Evolutionary conservation across 2,888 invertebrate genomes (phyloP).

Genomic region (Pachycephus smyrnensis): DNA sequence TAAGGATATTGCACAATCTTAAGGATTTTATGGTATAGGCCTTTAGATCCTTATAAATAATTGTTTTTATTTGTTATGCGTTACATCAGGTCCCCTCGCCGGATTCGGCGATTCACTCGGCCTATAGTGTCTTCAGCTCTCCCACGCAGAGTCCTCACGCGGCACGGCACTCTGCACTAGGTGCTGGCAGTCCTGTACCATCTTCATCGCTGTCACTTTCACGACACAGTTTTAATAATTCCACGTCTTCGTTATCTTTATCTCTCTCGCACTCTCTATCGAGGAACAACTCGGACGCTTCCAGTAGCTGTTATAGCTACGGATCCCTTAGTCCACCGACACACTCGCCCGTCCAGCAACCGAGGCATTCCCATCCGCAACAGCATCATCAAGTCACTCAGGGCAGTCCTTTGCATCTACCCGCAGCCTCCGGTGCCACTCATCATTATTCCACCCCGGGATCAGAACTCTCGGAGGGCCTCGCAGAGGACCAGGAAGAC

Average conservation of each 20-base stretch:
- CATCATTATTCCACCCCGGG: constrained; percentile 36
- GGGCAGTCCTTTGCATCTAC: constrained; percentile 70
- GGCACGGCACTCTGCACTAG: constrained; percentile 78
- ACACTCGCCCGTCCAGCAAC: constrained; percentile 85
- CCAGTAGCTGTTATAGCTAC: constrained; percentile 89
- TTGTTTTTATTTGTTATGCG: background rate
- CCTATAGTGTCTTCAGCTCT: constrained; percentile 85
- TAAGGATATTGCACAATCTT: constrained; percentile 23
- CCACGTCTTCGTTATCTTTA: constrained; percentile 67
- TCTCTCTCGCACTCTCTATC: constrained; percentile 85
- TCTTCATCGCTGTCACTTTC: constrained; percentile 64
- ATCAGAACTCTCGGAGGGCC: constrained; percentile 19
- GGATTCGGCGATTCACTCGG: constrained; percentile 90
- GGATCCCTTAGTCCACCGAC: constrained; percentile 76
- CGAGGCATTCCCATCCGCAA: constrained; percentile 66
- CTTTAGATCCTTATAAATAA: constrained; percentile 5
- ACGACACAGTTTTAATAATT: constrained; percentile 65
- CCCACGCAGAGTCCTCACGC: constrained; percentile 90
- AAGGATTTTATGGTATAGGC: background rate
- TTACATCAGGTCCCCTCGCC: constrained; percentile 75
- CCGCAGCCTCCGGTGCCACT: constrained; percentile 40
- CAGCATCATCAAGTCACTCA: constrained; percentile 63
- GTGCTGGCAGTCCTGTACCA: constrained; percentile 63
- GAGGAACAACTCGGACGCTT: constrained; percentile 91
- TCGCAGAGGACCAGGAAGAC: constrained; percentile 48